Evolutionary conservation across 2,113 vertebrate species (phyloP).

Genomic region (Dolichallabes microphthalmus): DNA sequence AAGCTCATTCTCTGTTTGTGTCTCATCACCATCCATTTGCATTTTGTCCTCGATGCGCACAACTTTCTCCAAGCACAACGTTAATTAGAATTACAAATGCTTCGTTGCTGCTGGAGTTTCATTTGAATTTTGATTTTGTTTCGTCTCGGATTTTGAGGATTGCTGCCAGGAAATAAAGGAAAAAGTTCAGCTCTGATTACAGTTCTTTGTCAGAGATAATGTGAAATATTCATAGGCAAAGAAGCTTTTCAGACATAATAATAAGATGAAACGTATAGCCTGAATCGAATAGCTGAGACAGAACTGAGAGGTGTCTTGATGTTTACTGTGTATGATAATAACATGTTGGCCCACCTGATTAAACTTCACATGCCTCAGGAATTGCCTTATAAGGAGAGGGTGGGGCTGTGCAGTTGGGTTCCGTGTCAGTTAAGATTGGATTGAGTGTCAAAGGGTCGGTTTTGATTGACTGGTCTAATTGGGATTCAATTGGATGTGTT

Average conservation of each 20-base stretch:
- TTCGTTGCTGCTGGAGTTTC: conserved; percentile 35
- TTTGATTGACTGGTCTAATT: not conserved
- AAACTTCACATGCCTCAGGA: not conserved
- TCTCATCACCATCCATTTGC: conserved; percentile 35
- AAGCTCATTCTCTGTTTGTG: not conserved
- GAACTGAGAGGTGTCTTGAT: not conserved
- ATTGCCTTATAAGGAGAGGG: not conserved
- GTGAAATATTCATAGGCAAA: conserved; percentile 39
- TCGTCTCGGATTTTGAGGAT: conserved; percentile 24
- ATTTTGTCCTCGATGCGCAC: conserved; percentile 24
- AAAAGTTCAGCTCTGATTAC: conserved; percentile 25
- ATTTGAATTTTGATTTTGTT: conserved; percentile 46
- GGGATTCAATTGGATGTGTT: not conserved
- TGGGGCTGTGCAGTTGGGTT: not conserved
- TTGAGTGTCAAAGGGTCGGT: not conserved
- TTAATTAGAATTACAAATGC: conserved; percentile 54
- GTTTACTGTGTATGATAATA: not conserved
- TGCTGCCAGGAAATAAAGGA: conserved; percentile 4
- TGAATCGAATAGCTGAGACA: not conserved
- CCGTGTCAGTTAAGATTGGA: not conserved
- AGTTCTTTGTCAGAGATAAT: conserved; percentile 30
- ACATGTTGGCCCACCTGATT: not conserved
- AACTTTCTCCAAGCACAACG: conserved; percentile 27
- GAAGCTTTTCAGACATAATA: conserved; percentile 12
- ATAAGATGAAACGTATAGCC: not conserved